phyloP scores from a whole-genome alignment of 1,140 invertebrate species.

The Drosophila bocki region DNA sequence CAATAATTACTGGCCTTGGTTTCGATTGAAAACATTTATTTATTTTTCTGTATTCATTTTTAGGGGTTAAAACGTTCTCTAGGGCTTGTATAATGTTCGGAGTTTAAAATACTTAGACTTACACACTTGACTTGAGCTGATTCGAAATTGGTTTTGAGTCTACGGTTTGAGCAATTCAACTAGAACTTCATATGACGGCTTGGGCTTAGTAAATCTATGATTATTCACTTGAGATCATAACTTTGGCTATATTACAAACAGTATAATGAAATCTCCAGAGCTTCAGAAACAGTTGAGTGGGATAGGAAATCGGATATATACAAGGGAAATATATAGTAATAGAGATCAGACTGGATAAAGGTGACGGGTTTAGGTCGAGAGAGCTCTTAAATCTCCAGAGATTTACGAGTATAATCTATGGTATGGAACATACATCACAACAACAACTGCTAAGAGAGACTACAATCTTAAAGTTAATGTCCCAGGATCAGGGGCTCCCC shows the following conservation, averaged over 20 bases:
- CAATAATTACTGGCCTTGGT: constrained; percentile 6
- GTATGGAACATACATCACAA: constrained; percentile 51
- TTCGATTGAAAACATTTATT: constrained; percentile 77
- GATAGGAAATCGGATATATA: neutral
- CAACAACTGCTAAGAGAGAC: constrained; percentile 53
- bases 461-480: constrained; percentile 18
- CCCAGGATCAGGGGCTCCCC: constrained; percentile 41
- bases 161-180: constrained; percentile 51
- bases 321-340: neutral
- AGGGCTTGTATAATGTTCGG: constrained; percentile 18
- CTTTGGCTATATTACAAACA: constrained; percentile 71
- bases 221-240: constrained; percentile 63
- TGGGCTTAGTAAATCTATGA: constrained; percentile 35
- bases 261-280: constrained; percentile 11
- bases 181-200: constrained; percentile 34
- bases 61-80: constrained; percentile 31
- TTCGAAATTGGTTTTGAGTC: constrained; percentile 34
- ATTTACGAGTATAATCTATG: neutral
- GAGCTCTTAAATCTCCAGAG: neutral
- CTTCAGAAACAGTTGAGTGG: neutral
- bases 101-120: constrained; percentile 46
- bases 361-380: too few species aligned
- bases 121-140: constrained; percentile 45
- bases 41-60: constrained; percentile 35
- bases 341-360: neutral